A percentile compares a stretch with the other conserved stretches of the same genome.
Evolutionary conservation across 2,888 invertebrate species (phyloP).

Genomic region (Seira sanloemensis): DNA sequence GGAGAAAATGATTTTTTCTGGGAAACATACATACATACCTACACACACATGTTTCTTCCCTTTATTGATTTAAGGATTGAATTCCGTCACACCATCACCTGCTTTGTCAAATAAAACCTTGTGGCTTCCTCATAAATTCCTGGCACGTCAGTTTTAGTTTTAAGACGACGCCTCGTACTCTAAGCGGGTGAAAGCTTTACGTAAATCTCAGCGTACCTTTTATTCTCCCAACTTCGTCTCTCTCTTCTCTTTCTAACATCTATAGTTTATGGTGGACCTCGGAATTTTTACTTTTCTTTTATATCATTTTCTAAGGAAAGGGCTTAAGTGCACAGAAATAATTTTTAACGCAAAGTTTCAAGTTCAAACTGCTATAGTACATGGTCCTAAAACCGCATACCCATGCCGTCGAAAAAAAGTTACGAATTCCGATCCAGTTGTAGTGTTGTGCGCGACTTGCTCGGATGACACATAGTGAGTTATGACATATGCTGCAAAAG

Average conservation of each 20-base stretch:
- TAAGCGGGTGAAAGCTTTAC: too few relatives aligned
- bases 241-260: too few relatives aligned
- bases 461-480: conserved; percentile 64
- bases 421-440: conserved; percentile 23
- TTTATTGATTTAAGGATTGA: not conserved
- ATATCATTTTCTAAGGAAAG: not conserved
- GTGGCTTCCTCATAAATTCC: conserved; percentile 9
- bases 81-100: conserved; percentile 10
- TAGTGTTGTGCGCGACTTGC: conserved; percentile 24
- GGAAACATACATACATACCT: too few relatives aligned
- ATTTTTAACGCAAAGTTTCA: not conserved
- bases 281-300: conserved; percentile 18
- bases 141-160: not conserved
- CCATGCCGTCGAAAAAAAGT: conserved; percentile 14
- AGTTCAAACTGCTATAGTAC: conserved; percentile 23
- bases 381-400: conserved; percentile 18
- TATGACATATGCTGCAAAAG: conserved; percentile 67
- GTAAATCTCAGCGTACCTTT: not conserved
- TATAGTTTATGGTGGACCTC: too few relatives aligned
- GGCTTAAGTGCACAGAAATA: conserved; percentile 7
- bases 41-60: not conserved
- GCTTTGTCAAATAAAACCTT: conserved; percentile 16
- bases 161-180: not conserved
- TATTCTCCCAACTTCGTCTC: not conserved
- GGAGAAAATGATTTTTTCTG: not conserved